phyloP scores from a whole-genome alignment of 2,888 invertebrate genomes.

The Osmoderma eremita region DNA sequence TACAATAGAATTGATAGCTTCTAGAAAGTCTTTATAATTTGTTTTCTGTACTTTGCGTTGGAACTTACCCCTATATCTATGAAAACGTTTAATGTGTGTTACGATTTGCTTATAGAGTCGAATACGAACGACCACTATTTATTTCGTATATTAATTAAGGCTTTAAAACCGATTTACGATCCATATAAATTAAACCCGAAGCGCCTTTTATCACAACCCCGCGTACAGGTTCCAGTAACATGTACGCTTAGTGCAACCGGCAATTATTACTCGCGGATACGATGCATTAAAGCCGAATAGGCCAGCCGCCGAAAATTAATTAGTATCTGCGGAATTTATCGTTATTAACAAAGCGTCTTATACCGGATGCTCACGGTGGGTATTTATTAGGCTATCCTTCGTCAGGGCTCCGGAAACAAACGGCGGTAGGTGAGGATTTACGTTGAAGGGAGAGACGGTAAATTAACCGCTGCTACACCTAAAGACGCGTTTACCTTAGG shows the following conservation, averaged over 20 bases:
- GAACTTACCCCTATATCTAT: too few relatives aligned
- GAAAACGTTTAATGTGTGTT: too few relatives aligned
- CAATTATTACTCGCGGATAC: not conserved
- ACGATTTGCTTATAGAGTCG: too few relatives aligned
- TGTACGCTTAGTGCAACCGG: not conserved
- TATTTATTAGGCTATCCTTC: slow-evolving; percentile 26
- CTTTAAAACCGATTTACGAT: too few relatives aligned
- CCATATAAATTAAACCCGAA: too few relatives aligned
- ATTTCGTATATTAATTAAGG: too few relatives aligned
- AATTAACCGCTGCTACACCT: slow-evolving; percentile 19
- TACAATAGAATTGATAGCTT: too few relatives aligned
- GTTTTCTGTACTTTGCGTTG: too few relatives aligned
- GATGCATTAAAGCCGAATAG: slow-evolving; percentile 11
- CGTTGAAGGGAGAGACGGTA: slow-evolving; percentile 8
- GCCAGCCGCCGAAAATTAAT: slow-evolving; percentile 21
- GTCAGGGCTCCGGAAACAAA: slow-evolving; percentile 13
- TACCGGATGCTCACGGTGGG: not conserved
- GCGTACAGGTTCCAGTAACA: not conserved
- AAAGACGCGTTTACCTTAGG: slow-evolving; percentile 14
- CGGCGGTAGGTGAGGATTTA: slow-evolving; percentile 31
- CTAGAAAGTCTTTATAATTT: too few relatives aligned
- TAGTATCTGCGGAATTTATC: slow-evolving; percentile 24
- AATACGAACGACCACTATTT: too few relatives aligned
- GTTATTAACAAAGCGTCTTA: slow-evolving; percentile 16
- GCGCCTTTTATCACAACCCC: too few relatives aligned